Evolutionary conservation across 2,797 vertebrate species (phyloP), one percentile per base, ranked within the genome.

Genomic region (Capromys pilorides): DNA sequence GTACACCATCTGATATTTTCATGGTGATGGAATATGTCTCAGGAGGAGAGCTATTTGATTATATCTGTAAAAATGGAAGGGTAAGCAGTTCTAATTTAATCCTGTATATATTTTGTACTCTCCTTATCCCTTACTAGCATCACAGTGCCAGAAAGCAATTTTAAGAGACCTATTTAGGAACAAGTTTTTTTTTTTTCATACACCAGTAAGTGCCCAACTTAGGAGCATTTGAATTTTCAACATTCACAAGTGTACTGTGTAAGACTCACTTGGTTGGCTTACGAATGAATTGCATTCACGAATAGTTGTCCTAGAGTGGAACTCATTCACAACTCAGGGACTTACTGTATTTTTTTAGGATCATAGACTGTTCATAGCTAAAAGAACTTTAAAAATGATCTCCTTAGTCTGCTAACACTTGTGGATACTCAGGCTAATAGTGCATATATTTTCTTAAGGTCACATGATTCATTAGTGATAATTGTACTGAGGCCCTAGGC

Each of bases 1-100:
- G 99, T 98, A 99, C 99, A 96, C 99, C 99, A 13, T 99, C 99
- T 95, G 99, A 99, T 97, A 99, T 99, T 98, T 99, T 99, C 98
- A 99, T 99, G 99, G 99, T 99, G 97, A 99, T 99, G 99, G 99
- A 99, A 95, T 99, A 99, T 97, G 99, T 99, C 97, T 99, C 99
- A 45, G 99, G 99, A 95, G 99, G 99, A 97, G 99, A 99, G 98
- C 99, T 99, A 82, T 99, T 99, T 96, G 99, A 99, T 98, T 99
- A 99, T 98, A 99, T 99, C 98, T 99, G 99, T 98, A 99, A 99
- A 98, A 99, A 99, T 98, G 99, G 99, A 98, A 99, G 99, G 99
- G 99, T 99, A 99, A 98, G 98, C 89, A 78, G 71, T 95, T 89
- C 91, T 85, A 49, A 91, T 95, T 96, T 97, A 82, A 96, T 96